phyloP scores from a whole-genome alignment of 2,797 vertebrate species.

The Cossypha niveicapilla region DNA sequence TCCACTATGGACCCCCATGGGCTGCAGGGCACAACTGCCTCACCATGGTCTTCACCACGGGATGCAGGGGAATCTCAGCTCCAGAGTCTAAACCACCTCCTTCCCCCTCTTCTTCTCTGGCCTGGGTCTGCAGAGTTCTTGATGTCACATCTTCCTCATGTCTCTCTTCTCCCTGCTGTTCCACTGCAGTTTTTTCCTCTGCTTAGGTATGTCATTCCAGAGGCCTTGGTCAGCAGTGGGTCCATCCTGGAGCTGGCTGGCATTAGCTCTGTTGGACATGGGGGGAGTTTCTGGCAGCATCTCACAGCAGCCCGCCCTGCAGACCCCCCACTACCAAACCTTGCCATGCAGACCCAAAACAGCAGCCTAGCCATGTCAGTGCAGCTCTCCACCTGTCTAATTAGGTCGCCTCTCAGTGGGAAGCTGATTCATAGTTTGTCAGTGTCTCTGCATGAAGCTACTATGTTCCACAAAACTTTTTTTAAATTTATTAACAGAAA shows the following conservation, averaged over 20 bases:
- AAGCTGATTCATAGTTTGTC: not conserved
- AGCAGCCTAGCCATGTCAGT: not conserved
- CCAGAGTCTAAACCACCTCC: not conserved
- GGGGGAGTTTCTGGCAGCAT: not conserved
- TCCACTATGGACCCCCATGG: not conserved
- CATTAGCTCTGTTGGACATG: not conserved
- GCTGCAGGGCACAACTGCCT: rapidly evolving
- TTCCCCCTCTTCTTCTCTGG: not conserved
- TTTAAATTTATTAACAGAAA: not conserved
- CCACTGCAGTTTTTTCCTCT: not conserved
- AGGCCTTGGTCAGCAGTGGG: not conserved
- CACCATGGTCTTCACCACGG: rapidly evolving
- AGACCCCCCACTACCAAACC: not conserved
- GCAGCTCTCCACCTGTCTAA: not conserved
- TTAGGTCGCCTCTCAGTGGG: not conserved
- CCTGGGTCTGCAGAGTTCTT: not conserved
- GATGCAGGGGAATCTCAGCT: not conserved
- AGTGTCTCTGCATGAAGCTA: not conserved
- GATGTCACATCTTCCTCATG: not conserved
- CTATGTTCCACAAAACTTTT: not conserved
- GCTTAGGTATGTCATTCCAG: not conserved
- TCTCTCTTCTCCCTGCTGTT: not conserved
- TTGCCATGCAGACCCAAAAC: not conserved
- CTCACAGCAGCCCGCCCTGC: not conserved
- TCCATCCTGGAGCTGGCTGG: not conserved